phyloP scores from a whole-genome alignment of 2,113 vertebrate species.

The Ophthalmolycus amberensis region DNA sequence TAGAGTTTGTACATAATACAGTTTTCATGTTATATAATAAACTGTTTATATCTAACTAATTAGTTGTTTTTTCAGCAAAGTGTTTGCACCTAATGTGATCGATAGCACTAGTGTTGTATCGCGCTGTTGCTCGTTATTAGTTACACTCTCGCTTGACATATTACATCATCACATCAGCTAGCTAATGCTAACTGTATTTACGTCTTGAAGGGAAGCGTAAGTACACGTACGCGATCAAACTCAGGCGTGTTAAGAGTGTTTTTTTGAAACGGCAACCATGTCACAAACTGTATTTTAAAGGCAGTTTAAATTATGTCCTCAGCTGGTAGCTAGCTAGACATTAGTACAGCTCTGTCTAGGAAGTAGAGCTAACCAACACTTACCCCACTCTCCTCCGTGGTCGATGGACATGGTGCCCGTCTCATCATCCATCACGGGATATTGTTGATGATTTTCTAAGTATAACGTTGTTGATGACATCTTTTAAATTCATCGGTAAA shows the following conservation, averaged over 20 bases:
- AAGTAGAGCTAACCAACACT: conserved; percentile 34
- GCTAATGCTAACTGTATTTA: conserved; percentile 9
- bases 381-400: conserved; percentile 84
- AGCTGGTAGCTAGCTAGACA: background rate
- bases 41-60: background rate
- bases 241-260: rapidly evolving
- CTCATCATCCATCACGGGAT: conserved; percentile 63
- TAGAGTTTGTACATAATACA: background rate
- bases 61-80: background rate
- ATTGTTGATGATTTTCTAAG: conserved; percentile 59
- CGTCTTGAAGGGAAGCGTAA: background rate
- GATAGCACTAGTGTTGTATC: background rate
- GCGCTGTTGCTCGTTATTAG: background rate
- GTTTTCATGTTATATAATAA: background rate
- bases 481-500: conserved; percentile 74
- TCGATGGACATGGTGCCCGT: conserved; percentile 72
- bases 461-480: conserved; percentile 76
- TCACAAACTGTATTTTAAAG: background rate
- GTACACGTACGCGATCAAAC: background rate
- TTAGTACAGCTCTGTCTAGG: background rate
- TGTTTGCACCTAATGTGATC: background rate
- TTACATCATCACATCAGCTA: conserved; percentile 48
- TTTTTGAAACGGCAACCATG: background rate
- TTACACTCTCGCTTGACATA: background rate
- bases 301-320: background rate